Percentiles rank a stretch among this genome's conserved stretches.
Conservation (phyloP, 30 jellyfish, hydroid and myxozoan species). For the Rhopilema esculentum region DNA sequence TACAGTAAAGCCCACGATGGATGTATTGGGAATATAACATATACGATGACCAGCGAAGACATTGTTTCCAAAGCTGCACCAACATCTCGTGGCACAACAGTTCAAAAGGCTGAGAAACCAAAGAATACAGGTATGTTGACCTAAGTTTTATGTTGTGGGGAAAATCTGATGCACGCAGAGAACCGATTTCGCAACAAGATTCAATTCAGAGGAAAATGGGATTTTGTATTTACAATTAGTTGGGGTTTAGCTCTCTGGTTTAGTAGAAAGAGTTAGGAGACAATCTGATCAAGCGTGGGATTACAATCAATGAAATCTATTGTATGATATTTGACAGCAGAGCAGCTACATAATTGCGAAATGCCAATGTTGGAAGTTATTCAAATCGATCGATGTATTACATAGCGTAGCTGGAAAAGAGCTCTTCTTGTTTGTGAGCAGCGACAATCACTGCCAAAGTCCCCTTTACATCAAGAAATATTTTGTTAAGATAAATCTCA, state of each 20-base stretch:
- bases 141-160: neutral
- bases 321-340: neutral
- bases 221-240: neutral
- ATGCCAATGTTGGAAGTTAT: neutral
- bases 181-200: neutral
- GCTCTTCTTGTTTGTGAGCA: too few relatives aligned
- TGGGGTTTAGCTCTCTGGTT: neutral
- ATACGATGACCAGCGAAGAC: neutral
- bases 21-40: constrained; percentile 34
- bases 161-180: neutral
- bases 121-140: neutral
- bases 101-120: neutral
- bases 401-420: too few relatives aligned
- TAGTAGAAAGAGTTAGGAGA: neutral
- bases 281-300: neutral
- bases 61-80: neutral
- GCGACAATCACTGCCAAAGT: too few relatives aligned
- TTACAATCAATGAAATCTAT: neutral
- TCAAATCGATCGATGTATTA: neutral
- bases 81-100: neutral
- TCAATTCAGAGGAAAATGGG: neutral
- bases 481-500: too few relatives aligned
- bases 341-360: neutral
- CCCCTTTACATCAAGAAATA: too few relatives aligned
- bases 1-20: constrained; percentile 42